Evolutionary conservation across 2,888 invertebrate species (phyloP), one percentile per base, ranked within the genome.

Genomic region (Priocnemis perturbator): DNA sequence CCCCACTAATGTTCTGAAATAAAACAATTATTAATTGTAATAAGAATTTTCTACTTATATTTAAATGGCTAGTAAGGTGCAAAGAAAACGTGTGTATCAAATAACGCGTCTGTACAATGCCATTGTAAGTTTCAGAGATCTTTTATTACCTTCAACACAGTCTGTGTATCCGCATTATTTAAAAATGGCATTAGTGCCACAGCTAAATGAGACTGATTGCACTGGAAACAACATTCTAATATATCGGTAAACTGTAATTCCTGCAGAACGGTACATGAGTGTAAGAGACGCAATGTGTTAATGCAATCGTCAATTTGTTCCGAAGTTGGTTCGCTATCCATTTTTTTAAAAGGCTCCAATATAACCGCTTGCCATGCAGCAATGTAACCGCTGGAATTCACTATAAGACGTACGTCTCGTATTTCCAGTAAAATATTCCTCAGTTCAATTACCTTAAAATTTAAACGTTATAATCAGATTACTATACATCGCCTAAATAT

Each of bases 131-230:
- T n/a, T n/a, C n/a, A n/a, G n/a, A n/a, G n/a, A n/a, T n/a, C n/a
- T 14, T 44, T 37, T 62, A 50, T 76, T 73, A 87, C 87, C 74
- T 81, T 57, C 19, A 85, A 47, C 59, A 81, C 69, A 20, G 72
- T 67, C 20, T 73, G 52, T 60, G 67, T 81, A 30, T 84, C 79
- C n/a, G 64, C 56, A 1, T 77, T 72, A 21, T 64, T 72, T 15
- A 88, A 67, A 71, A 87, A 86, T 19, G 86, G 86, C 58, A 88
- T 44, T 59, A 87, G 69, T 11, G 81, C 83, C 23, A 79, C 83
- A 26, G 84, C 85, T 30, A 87, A 79, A 69, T 83, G 82, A n/a
- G 74, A 66, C 30, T 83, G 82, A 62, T 78, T 67, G 2, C 76
- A 80, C 15, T 79, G 74, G 23, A 87, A 79, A 48, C 84, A 86